These are phyloP conservation scores for Mimas tiliae DNA, from an alignment of 2,888 invertebrate species.

Conservation along the genomic window DNA sequence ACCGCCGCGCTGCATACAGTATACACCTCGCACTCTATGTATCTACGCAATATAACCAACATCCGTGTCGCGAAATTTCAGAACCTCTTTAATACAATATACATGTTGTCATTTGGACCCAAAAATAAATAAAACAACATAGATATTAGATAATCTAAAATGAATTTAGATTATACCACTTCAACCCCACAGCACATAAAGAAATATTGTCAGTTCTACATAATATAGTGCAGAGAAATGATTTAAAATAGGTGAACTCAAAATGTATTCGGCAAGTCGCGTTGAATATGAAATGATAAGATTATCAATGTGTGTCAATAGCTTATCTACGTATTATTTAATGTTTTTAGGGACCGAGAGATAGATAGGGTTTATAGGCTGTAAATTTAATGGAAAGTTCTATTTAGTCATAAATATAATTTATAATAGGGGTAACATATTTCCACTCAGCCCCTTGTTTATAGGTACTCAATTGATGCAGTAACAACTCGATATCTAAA, in stretches of 20 bases:
- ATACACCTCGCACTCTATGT: slow-evolving; percentile 1
- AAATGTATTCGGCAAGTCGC: not conserved
- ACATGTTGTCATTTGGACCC: slow-evolving; percentile 19
- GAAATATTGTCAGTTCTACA: not conserved
- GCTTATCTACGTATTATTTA: slow-evolving; percentile 11
- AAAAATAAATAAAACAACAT: slow-evolving; percentile 23
- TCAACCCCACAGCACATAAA: slow-evolving; percentile 16
- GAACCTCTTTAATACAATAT: not conserved
- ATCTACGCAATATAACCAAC: slow-evolving; percentile 3
- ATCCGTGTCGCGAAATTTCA: not conserved
- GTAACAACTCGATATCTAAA: not conserved
- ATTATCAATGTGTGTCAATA: slow-evolving; percentile 22
- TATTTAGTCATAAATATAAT: not conserved
- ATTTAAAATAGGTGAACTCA: slow-evolving; percentile 6
- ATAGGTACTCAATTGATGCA: not conserved
- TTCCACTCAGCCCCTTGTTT: too few species aligned
- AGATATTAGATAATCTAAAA: not conserved
- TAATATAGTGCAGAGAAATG: not conserved
- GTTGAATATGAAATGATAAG: slow-evolving; percentile 10
- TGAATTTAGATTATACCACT: slow-evolving; percentile 3
- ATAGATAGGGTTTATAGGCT: not conserved
- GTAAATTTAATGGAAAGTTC: not conserved
- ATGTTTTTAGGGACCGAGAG: not conserved
- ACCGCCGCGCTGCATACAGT: not conserved
- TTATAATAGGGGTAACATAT: not conserved